phyloP scores from a whole-genome alignment of 2,113 vertebrate species.

The Melanerpes formicivorus region DNA sequence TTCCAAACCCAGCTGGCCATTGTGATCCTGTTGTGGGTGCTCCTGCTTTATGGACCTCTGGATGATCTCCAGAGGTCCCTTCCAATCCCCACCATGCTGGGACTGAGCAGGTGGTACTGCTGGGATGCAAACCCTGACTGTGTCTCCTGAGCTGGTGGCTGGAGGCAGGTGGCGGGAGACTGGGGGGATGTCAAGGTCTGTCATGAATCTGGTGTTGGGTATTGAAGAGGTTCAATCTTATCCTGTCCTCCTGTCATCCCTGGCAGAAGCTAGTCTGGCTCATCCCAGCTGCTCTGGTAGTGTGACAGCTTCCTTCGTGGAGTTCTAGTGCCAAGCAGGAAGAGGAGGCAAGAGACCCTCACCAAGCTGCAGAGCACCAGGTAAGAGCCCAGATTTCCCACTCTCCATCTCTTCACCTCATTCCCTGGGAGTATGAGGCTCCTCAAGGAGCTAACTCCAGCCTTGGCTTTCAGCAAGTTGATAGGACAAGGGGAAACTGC shows the following conservation, averaged over 20 bases:
- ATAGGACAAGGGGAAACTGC: background rate
- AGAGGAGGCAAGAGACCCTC: background rate
- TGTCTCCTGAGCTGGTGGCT: background rate
- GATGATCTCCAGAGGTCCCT: background rate
- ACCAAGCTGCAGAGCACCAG: background rate
- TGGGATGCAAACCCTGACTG: accelerated
- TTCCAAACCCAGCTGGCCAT: too few species aligned
- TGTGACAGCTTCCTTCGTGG: accelerated
- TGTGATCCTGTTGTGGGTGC: background rate
- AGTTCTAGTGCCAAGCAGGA: background rate
- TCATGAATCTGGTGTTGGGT: background rate
- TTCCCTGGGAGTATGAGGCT: background rate
- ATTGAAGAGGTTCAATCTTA: background rate
- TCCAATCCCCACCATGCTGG: background rate
- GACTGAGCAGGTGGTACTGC: background rate
- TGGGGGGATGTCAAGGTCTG: background rate
- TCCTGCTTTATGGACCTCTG: background rate
- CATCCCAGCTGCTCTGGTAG: background rate
- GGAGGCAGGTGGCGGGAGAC: background rate
- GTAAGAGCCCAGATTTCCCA: background rate
- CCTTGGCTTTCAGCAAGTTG: too few species aligned
- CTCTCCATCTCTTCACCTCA: background rate
- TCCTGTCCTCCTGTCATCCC: background rate
- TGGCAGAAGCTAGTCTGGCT: background rate
- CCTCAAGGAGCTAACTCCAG: background rate